phyloP scores from a whole-genome alignment of 2,888 invertebrate species.

The Thysanoteuthis rhombus region DNA sequence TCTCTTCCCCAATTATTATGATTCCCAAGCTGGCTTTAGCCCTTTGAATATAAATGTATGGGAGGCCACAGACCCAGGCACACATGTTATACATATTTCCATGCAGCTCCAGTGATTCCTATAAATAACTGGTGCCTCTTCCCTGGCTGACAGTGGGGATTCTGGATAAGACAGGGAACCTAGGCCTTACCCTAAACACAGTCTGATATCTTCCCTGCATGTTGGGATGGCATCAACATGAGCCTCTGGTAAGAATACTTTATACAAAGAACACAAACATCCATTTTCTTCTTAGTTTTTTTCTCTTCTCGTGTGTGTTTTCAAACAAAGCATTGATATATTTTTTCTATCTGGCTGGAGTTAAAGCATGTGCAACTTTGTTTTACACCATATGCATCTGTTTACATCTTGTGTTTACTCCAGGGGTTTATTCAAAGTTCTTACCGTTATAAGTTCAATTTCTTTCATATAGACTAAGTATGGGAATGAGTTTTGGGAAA shows the following conservation, averaged over 20 bases:
- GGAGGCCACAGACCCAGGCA: slow-evolving; percentile 12
- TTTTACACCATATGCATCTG: too few relatives aligned
- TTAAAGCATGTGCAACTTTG: too few relatives aligned
- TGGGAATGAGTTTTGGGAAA: too few relatives aligned
- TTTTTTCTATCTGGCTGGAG: too few relatives aligned
- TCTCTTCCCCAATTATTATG: neutral
- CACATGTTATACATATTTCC: slow-evolving; percentile 12
- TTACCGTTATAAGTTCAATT: too few relatives aligned
- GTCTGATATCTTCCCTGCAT: slow-evolving; percentile 12
- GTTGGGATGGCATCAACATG: neutral
- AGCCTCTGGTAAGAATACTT: neutral
- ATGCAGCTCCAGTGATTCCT: slow-evolving; percentile 12
- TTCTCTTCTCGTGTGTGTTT: neutral
- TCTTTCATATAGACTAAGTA: too few relatives aligned
- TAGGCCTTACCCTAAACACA: neutral
- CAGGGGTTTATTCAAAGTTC: too few relatives aligned
- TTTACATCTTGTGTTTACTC: too few relatives aligned
- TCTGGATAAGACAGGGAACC: slow-evolving; percentile 12
- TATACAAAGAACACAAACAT: neutral
- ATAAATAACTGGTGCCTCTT: neutral
- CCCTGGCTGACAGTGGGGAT: neutral
- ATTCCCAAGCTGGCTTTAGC: neutral
- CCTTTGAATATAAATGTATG: neutral
- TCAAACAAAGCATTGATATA: too few relatives aligned
- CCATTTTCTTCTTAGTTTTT: neutral